Conservation (phyloP, 2,797 vertebrate genomes). For the Danio kyathit region DNA sequence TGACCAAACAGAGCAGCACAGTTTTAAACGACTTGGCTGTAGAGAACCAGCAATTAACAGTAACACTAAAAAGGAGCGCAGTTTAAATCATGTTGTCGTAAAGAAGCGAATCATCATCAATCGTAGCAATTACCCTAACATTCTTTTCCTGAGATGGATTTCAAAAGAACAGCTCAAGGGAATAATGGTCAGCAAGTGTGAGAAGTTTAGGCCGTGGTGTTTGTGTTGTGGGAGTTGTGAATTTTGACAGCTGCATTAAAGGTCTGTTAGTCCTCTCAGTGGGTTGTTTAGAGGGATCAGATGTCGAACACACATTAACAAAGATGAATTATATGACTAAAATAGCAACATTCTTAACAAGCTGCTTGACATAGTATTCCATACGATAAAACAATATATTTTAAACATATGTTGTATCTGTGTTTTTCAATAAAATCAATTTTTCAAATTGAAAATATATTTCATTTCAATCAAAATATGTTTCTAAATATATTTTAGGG, state of each 20-base stretch:
- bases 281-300: constrained; percentile 3
- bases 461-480: no score
- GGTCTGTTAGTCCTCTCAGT: constrained; percentile 1
- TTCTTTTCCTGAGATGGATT: constrained; percentile 13
- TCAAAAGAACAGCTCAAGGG: constrained; percentile 31
- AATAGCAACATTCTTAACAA: background rate
- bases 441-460: no score
- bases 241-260: constrained; percentile 46
- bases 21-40: constrained; percentile 24
- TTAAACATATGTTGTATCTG: no score
- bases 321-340: background rate
- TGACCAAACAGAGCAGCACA: background rate
- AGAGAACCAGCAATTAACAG: background rate
- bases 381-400: no score
- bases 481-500: no score
- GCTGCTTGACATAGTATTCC: no score
- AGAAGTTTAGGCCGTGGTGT: constrained; percentile 6
- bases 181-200: background rate
- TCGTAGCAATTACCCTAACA: constrained; percentile 13
- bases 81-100: constrained; percentile 22
- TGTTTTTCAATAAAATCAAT: no score
- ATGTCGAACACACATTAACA: background rate
- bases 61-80: constrained; percentile 16
- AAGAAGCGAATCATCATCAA: constrained; percentile 11
- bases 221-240: constrained; percentile 36